Conservation (phyloP, 2,888 invertebrate genomes). For the Xanthostigma xanthostigma region DNA sequence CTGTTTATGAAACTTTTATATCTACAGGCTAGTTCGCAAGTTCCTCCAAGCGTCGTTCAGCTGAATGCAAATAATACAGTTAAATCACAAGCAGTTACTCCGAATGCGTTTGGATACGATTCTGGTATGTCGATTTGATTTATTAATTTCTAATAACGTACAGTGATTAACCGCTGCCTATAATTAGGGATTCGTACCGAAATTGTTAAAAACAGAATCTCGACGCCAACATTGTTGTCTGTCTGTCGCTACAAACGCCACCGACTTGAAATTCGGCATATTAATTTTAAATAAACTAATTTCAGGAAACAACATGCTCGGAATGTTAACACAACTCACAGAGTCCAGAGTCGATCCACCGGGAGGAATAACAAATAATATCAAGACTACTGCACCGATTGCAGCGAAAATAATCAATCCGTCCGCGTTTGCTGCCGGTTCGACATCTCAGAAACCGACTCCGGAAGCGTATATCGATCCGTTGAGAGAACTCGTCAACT, state of each 20-base stretch:
- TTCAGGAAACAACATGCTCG: slow-evolving; percentile 18
- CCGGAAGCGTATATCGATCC: slow-evolving; percentile 34
- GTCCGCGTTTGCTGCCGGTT: slow-evolving; percentile 3
- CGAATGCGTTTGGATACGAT: not conserved
- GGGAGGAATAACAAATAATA: slow-evolving; percentile 9
- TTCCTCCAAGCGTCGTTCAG: slow-evolving; percentile 11
- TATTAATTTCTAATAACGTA: no score
- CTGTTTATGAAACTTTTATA: no score
- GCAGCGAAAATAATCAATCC: slow-evolving; percentile 9
- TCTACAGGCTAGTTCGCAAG: slow-evolving; percentile 17
- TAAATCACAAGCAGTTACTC: not conserved
- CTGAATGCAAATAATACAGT: slow-evolving; percentile 15
- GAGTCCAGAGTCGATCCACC: slow-evolving; percentile 10
- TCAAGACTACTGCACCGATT: slow-evolving; percentile 7
- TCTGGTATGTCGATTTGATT: no score
- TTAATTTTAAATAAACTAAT: not conserved
- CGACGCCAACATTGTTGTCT: no score
- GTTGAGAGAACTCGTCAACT: slow-evolving; percentile 43
- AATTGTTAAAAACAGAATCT: no score
- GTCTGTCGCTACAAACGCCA: no score
- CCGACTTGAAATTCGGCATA: no score
- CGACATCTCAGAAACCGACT: slow-evolving; percentile 8
- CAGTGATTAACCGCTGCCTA: no score
- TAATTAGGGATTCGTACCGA: no score
- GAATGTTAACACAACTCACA: slow-evolving; percentile 22